Conservation (phyloP, 2,888 invertebrate genomes). For the Dryocosmus kuriphilus region DNA sequence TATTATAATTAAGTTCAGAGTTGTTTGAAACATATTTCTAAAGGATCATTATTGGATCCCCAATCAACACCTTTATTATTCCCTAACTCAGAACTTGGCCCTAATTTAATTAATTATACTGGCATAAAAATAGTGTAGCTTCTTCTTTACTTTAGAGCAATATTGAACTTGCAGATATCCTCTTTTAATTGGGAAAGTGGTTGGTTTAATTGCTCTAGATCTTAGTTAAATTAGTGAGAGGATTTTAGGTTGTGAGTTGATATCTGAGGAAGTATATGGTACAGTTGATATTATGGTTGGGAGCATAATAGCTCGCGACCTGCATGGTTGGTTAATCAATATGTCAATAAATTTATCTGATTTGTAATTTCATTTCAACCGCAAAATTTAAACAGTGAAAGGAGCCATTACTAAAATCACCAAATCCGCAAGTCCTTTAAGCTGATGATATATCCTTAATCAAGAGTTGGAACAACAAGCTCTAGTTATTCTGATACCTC, state of each 20-base stretch:
- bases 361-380: slow-evolving; percentile 30
- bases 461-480: slow-evolving; percentile 26
- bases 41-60: background rate
- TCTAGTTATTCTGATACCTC: slow-evolving; percentile 24
- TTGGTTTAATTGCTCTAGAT: background rate
- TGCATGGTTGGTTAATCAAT: slow-evolving; percentile 35
- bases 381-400: slow-evolving; percentile 29
- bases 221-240: slow-evolving; percentile 11
- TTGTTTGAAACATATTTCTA: slow-evolving; percentile 15
- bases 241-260: slow-evolving; percentile 14
- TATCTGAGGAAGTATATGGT: slow-evolving; percentile 30
- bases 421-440: slow-evolving; percentile 35
- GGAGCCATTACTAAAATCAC: slow-evolving; percentile 37
- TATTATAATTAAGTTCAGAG: slow-evolving; percentile 18
- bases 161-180: background rate
- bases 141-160: background rate
- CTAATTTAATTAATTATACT: background rate
- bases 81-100: background rate
- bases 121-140: background rate
- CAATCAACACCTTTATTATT: background rate
- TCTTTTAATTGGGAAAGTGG: background rate
- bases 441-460: slow-evolving; percentile 29
- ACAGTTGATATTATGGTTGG: slow-evolving; percentile 6
- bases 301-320: slow-evolving; percentile 31
- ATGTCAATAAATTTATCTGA: slow-evolving; percentile 38